Base-by-base conservation (phyloP, 64 coral and sea anemone species). In the Montipora sp. region DNA sequence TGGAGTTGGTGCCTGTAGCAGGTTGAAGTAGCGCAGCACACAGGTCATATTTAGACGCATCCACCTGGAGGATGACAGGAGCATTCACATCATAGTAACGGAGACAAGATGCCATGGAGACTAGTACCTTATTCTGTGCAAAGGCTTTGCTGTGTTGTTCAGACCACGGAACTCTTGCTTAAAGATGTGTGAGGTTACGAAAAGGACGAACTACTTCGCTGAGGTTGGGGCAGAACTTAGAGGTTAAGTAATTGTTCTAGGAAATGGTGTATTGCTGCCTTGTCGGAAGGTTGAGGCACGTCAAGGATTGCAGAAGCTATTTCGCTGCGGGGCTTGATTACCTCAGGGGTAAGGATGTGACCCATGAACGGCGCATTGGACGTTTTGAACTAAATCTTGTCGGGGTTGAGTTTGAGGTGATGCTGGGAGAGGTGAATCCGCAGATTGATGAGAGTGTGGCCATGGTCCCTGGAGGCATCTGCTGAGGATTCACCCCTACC, bases 141-240 rank as follows among this genome's bases (percentile, higher is more conserved):
- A 36, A 36, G 36, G 36, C 36, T 36, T 36, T 36, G 36, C 36
- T 36, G 36, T 36, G 36, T 36, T 36, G 45, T 61, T 92, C 83
- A 50, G 59, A 59, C 91, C 81, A 87, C 21, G n/a, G 48, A 93
- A 93, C 19, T 87, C 59, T 87, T 87, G 51, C 51, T 65, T 87
- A 57, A 21, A 87, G 71, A 49, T 92, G 81, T 13, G 83, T 93
- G 74, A 93, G 75, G 77, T 80, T 44, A 77, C 59, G 47, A 60
- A 93, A 84, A 79, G 92, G 92, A 80, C 68, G 74, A 7, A 88
- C 75, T 58, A 88, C 66, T 45, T 78, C 60, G 45, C 92, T 93
- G 43, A 93, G 84, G 60, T 93, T 72, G 65, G 92, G 90, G 69
- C 68, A 86, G 51, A 92, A 92, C 55, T 92, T 92, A 7, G 84